Conservation (phyloP, 2,888 invertebrate species). For the Drosophila histrio region DNA sequence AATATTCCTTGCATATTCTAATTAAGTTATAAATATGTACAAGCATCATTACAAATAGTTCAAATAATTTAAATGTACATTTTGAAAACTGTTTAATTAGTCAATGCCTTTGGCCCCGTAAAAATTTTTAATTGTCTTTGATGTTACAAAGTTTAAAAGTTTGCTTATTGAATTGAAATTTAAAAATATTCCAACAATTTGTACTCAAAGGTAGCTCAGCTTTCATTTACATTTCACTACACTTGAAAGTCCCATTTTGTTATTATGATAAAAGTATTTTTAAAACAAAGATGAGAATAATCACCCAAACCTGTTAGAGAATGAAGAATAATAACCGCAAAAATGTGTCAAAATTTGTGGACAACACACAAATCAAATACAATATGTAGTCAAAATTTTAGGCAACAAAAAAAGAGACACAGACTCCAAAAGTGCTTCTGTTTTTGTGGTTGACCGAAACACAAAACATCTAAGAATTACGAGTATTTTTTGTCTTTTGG, state of each 20-base stretch:
- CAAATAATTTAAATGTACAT: no score
- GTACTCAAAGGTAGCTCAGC: background rate
- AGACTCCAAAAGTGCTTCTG: constrained; percentile 37
- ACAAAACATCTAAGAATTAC: constrained; percentile 20
- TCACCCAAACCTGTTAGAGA: constrained; percentile 22
- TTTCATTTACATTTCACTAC: constrained; percentile 28
- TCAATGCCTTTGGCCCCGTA: background rate
- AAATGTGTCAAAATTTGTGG: constrained; percentile 8
- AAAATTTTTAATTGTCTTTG: constrained; percentile 47
- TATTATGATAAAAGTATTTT: background rate
- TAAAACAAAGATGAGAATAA: background rate
- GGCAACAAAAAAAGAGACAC: constrained; percentile 6
- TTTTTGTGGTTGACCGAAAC: constrained; percentile 24
- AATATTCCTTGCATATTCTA: no score
- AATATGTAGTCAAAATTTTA: constrained; percentile 7
- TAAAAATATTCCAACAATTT: background rate
- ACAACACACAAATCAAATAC: constrained; percentile 45
- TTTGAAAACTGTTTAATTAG: constrained; percentile 11
- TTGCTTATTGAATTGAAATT: constrained; percentile 4
- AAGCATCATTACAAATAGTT: no score
- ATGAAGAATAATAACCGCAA: background rate
- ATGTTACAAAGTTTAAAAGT: constrained; percentile 42
- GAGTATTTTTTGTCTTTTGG: constrained; percentile 6
- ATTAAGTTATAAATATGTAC: no score
- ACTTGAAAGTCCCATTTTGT: constrained; percentile 24